A percentile compares a stretch with the other conserved stretches of the same genome.
Evolutionary conservation across 2,113 vertebrate species (phyloP).

Genomic region (Tachysurus fulvidraco): DNA sequence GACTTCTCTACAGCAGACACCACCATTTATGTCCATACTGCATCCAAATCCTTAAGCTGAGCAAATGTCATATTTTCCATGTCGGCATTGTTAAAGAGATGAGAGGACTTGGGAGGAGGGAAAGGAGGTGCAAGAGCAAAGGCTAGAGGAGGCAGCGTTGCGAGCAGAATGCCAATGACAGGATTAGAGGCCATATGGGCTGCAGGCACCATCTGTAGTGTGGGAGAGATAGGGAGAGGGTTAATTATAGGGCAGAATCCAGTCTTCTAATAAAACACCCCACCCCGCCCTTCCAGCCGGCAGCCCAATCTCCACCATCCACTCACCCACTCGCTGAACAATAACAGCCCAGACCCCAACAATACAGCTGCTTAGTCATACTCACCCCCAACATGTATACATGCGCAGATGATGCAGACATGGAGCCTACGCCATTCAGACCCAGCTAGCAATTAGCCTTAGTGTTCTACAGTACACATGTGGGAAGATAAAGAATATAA

Average conservation of each 20-base stretch:
- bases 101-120: constrained; percentile 31
- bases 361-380: constrained; percentile 59
- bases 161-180: constrained; percentile 78
- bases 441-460: constrained; percentile 25
- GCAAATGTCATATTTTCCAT: constrained; percentile 59
- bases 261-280: constrained; percentile 69
- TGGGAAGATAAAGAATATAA: background rate
- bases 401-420: constrained; percentile 37
- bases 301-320: constrained; percentile 68
- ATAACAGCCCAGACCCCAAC: constrained; percentile 56
- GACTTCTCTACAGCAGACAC: background rate
- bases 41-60: constrained; percentile 40
- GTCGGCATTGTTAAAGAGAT: constrained; percentile 58
- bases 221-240: constrained; percentile 78
- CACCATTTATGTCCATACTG: constrained; percentile 14
- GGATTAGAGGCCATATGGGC: constrained; percentile 83
- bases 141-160: constrained; percentile 63
- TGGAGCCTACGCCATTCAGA: constrained; percentile 8
- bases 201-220: constrained; percentile 80
- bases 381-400: constrained; percentile 26
- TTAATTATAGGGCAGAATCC: constrained; percentile 80
- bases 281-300: constrained; percentile 55
- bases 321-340: constrained; percentile 65
- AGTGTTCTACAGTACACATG: background rate
- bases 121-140: constrained; percentile 47